phyloP scores from a whole-genome alignment of 2,888 invertebrate genomes.

The Buathra laborator region DNA sequence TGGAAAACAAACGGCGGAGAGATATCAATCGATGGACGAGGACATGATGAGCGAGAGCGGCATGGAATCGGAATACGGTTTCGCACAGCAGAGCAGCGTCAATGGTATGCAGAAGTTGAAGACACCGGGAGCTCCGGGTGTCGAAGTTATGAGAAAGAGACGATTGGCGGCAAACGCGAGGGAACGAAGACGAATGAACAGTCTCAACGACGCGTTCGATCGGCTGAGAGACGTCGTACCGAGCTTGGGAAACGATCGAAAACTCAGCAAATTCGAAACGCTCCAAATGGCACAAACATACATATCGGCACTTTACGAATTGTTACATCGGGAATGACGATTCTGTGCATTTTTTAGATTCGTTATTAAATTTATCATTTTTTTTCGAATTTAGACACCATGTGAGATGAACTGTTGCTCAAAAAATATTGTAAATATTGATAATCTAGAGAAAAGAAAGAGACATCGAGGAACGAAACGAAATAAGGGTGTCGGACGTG shows the following conservation, averaged over 20 bases:
- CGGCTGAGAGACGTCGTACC: slow-evolving; percentile 90
- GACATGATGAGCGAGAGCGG: slow-evolving; percentile 62
- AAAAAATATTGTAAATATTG: slow-evolving; percentile 20
- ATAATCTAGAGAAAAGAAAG: slow-evolving; percentile 8
- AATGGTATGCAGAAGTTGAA: slow-evolving; percentile 76
- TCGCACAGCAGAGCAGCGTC: slow-evolving; percentile 1
- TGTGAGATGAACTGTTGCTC: slow-evolving; percentile 46
- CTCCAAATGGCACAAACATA: slow-evolving; percentile 93
- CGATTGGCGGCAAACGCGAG: slow-evolving; percentile 91
- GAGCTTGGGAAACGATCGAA: slow-evolving; percentile 89
- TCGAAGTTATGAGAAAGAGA: slow-evolving; percentile 88
- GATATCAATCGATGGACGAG: slow-evolving; percentile 62
- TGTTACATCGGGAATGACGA: slow-evolving; percentile 85
- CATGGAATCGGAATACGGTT: slow-evolving; percentile 56
- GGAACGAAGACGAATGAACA: slow-evolving; percentile 91
- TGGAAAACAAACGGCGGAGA: slow-evolving; percentile 33
- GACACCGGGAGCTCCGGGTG: slow-evolving; percentile 76
- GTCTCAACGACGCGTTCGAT: slow-evolving; percentile 91
- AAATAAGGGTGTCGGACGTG: background rate
- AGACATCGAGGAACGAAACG: background rate
- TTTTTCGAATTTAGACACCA: slow-evolving; percentile 14
- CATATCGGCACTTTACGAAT: slow-evolving; percentile 89
- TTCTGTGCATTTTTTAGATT: slow-evolving; percentile 8
- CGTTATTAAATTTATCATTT: background rate
- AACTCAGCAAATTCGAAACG: slow-evolving; percentile 91